Conservation (phyloP, 2,113 vertebrate genomes). For the Pituophis catenifer region DNA sequence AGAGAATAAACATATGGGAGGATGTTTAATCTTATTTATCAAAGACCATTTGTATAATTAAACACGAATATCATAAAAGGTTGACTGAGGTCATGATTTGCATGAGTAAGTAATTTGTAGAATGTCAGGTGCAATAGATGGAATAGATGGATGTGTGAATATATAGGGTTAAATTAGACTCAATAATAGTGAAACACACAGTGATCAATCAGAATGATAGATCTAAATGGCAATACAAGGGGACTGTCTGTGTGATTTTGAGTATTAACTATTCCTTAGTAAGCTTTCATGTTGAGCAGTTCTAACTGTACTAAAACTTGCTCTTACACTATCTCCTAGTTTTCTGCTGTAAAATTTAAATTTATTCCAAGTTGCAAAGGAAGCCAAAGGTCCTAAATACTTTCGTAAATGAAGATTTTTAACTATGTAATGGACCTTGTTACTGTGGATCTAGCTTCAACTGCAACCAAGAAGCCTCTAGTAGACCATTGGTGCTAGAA, state of each 20-base stretch:
- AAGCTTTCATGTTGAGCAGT: conserved; percentile 61
- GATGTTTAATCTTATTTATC: conserved; percentile 97
- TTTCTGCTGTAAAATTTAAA: neutral
- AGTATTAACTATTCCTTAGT: conserved; percentile 66
- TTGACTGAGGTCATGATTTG: conserved; percentile 90
- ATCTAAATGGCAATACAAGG: conserved; percentile 92
- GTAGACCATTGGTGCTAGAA: neutral
- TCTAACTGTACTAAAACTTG: conserved; percentile 48
- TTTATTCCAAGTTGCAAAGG: conserved; percentile 28
- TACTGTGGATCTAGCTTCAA: neutral
- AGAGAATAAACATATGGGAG: conserved; percentile 84
- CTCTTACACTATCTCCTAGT: conserved; percentile 27
- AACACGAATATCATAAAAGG: conserved; percentile 89
- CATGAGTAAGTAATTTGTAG: conserved; percentile 99
- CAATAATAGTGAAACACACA: conserved; percentile 92
- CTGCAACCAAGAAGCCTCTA: neutral
- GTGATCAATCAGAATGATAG: conserved; percentile 99
- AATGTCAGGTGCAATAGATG: conserved; percentile 91
- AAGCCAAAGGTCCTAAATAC: neutral
- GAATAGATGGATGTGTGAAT: conserved; percentile 88
- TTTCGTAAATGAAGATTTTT: neutral
- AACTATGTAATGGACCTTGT: neutral
- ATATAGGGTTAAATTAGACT: conserved; percentile 98
- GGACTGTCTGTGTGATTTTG: conserved; percentile 77
- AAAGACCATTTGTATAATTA: conserved; percentile 98